Percentiles rank a stretch among this genome's conserved stretches.
Evolutionary conservation across 2,888 invertebrate genomes (phyloP).

Genomic region (Muscina levida): DNA sequence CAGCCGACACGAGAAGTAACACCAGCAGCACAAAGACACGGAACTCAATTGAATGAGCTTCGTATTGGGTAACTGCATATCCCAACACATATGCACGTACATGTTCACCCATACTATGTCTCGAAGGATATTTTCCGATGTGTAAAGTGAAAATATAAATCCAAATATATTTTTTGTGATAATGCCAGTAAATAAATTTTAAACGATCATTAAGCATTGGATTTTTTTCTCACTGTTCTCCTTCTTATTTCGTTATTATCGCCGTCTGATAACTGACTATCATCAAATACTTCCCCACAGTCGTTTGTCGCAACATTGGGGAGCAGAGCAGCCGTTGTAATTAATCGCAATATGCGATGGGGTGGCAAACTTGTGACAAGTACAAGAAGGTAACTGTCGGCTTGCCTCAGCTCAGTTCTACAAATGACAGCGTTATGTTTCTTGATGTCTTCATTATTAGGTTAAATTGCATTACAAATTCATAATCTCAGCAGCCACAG

Average conservation of each 20-base stretch:
- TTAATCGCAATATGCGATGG: conserved; percentile 1
- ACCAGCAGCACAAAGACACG: too few species aligned
- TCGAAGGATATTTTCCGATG: neutral
- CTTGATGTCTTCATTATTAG: conserved; percentile 78
- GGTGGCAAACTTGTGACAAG: conserved; percentile 29
- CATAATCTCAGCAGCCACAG: conserved; percentile 24
- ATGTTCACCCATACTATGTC: neutral
- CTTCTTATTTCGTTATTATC: too few species aligned
- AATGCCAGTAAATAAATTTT: conserved; percentile 64
- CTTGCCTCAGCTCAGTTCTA: conserved; percentile 52
- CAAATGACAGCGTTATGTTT: conserved; percentile 73
- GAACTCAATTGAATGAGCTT: too few species aligned
- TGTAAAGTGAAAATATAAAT: neutral
- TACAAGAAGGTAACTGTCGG: conserved; percentile 68
- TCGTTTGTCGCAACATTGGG: too few species aligned
- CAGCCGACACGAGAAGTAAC: too few species aligned
- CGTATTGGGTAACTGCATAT: neutral
- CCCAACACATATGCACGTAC: neutral
- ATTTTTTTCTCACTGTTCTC: neutral
- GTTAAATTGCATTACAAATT: conserved; percentile 70
- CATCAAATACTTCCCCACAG: neutral
- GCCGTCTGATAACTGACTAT: too few species aligned
- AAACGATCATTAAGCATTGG: conserved; percentile 25
- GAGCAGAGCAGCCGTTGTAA: neutral
- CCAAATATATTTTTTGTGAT: conserved; percentile 59